Base-by-base conservation (phyloP, 2,888 invertebrate species). In the Cartodere bifasciata region DNA sequence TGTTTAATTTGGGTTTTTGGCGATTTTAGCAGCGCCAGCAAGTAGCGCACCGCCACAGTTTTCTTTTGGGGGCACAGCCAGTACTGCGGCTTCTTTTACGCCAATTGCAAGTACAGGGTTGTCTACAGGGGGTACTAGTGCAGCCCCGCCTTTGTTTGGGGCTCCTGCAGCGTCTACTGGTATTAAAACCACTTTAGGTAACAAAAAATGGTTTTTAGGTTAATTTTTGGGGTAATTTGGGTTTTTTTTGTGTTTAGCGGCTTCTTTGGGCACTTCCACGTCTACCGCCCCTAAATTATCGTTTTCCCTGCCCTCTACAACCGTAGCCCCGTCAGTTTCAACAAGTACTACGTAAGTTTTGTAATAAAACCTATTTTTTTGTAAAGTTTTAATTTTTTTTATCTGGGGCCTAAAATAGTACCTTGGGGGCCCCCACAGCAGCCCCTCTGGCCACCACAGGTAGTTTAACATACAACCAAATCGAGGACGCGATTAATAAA, bases 401-500 rank as follows among this genome's bases (percentile, higher is more conserved):
- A 23, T 10, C 10, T 23, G 5, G 5, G 5, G 15, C 14, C 14
- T 6, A 6, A 9, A 13, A 6, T 13, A 9, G 23, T 10, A 26
- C 27, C 6, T 5, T 14, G 7, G 27, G 43, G 23, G 10, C 14
- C 48, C 50, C 50, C 42, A 53, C 55, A 55, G 53, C 54, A 55
- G 28, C 24, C 9, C 9, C 30, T 15, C n/a, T 21, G 11, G 58
- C 62, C 4, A 55, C 69, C 20, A 55, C 67, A 0, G 61, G 55
- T 17, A 65, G 72, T 1, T 63, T 91, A 53, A 81, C 76, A 4
- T 92, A 87, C 56, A 71, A 77, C 2, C 87, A 91, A 50, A 59
- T 92, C 3, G 92, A 92, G 55, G 92, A 92, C 50, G 70, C 75
- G 20, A 86, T 94, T 35, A 91, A 92, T 60, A 90, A 94, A 58